phyloP scores from a whole-genome alignment of 2,888 invertebrate species.

The Eucriotettix oculatus region DNA sequence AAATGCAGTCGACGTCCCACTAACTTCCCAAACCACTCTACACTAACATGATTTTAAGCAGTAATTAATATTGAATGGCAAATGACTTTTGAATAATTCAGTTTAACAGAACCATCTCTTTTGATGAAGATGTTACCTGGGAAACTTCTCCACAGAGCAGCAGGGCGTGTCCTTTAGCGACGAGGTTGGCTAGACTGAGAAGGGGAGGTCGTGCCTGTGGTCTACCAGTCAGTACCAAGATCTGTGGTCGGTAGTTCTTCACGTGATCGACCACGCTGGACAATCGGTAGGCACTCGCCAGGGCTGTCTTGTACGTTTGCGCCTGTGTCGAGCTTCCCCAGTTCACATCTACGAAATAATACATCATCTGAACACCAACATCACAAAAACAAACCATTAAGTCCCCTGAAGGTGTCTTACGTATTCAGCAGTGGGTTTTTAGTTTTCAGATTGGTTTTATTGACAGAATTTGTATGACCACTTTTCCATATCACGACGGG shows the following conservation, averaged over 20 bases:
- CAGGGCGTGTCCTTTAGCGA: constrained; percentile 82
- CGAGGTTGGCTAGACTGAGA: constrained; percentile 75
- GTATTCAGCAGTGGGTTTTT: too few relatives aligned
- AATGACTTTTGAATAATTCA: too few relatives aligned
- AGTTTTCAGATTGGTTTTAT: too few relatives aligned
- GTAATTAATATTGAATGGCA: too few relatives aligned
- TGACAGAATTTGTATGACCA: too few relatives aligned
- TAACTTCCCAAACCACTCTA: too few relatives aligned
- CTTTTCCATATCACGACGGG: too few relatives aligned
- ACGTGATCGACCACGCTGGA: constrained; percentile 86
- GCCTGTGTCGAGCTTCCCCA: constrained; percentile 97
- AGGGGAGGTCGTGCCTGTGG: constrained; percentile 75
- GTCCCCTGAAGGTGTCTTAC: too few relatives aligned
- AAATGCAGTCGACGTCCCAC: too few relatives aligned
- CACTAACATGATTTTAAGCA: too few relatives aligned
- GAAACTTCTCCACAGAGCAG: constrained; percentile 79
- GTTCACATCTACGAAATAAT: constrained; percentile 31
- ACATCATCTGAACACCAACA: neutral
- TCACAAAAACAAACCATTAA: too few relatives aligned
- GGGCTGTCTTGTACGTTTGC: constrained; percentile 83
- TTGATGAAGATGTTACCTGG: constrained; percentile 37
- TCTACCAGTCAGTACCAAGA: constrained; percentile 66
- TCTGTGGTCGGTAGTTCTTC: constrained; percentile 92
- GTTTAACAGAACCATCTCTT: too few relatives aligned
- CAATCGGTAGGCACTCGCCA: constrained; percentile 62